Evolutionary conservation across 2,888 invertebrate genomes (phyloP).

Genomic region (Dorcus hopei): DNA sequence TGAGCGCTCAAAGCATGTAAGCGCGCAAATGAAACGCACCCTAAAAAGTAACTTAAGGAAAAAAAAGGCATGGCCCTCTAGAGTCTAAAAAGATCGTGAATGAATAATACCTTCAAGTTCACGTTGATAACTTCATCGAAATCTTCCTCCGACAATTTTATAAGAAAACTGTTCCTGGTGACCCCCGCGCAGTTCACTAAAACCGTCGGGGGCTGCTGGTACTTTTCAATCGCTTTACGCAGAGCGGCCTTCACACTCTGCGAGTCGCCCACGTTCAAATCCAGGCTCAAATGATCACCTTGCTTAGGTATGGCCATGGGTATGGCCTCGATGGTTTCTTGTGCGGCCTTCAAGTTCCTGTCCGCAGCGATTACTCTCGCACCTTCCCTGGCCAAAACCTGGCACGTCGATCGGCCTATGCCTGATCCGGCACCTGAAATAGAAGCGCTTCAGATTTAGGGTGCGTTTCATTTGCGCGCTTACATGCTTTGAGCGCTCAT

Average conservation of each 20-base stretch:
- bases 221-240: constrained; percentile 56
- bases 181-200: constrained; percentile 90
- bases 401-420: constrained; percentile 83
- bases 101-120: constrained; percentile 71
- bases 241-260: constrained; percentile 62
- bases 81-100: too few species aligned
- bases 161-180: constrained; percentile 76
- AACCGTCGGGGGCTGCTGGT: constrained; percentile 69
- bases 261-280: constrained; percentile 67
- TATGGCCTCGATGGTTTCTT: constrained; percentile 63
- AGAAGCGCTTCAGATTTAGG: background rate
- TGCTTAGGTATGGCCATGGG: constrained; percentile 48
- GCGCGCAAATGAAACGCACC: too few species aligned
- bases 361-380: constrained; percentile 82
- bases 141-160: constrained; percentile 77
- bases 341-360: constrained; percentile 63
- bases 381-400: constrained; percentile 76
- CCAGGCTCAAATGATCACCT: constrained; percentile 55
- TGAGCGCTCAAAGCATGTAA: too few species aligned
- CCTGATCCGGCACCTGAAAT: constrained; percentile 84
- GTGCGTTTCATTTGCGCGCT: too few species aligned
- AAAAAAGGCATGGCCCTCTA: too few species aligned
- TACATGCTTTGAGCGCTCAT: too few species aligned
- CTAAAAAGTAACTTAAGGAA: too few species aligned
- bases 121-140: constrained; percentile 82